Percentiles rank a stretch among this genome's conserved stretches.
phyloP scores from a whole-genome alignment of 2,113 vertebrate genomes.

The Xiphorhynchus elegans region DNA sequence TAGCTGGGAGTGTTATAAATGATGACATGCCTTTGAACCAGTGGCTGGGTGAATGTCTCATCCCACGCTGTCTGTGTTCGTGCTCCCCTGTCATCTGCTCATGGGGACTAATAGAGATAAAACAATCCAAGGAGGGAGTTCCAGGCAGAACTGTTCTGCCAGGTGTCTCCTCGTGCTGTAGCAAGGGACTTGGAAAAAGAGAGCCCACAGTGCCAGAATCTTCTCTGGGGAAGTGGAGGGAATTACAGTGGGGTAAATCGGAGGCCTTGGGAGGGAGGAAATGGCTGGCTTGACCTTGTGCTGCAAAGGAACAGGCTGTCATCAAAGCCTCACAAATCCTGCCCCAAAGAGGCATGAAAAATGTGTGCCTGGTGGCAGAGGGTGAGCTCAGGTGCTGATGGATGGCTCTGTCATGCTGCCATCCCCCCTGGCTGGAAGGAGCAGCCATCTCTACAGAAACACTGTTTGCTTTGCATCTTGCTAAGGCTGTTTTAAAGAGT shows the following conservation, averaged over 20 bases:
- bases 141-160: not conserved
- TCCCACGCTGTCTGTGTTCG: conserved; percentile 39
- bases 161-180: not conserved
- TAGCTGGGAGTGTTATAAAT: conserved; percentile 54
- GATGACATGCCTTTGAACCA: conserved; percentile 54
- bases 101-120: conserved; percentile 40
- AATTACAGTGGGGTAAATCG: rapidly evolving
- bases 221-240: rapidly evolving
- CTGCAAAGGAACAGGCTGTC: not conserved
- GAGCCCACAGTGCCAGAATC: not conserved
- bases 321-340: not conserved
- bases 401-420: not conserved
- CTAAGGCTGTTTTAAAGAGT: not conserved
- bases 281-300: not conserved
- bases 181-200: not conserved
- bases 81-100: conserved; percentile 53
- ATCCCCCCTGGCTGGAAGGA: not conserved
- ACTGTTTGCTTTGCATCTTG: not conserved
- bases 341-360: not conserved
- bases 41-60: conserved; percentile 59
- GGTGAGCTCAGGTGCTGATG: not conserved
- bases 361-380: not conserved
- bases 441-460: not conserved
- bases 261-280: not conserved
- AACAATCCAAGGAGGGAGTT: not conserved